Evolutionary conservation across 2,888 invertebrate genomes (phyloP), one percentile per base, ranked within the genome.

Genomic region (Thumatha senex): DNA sequence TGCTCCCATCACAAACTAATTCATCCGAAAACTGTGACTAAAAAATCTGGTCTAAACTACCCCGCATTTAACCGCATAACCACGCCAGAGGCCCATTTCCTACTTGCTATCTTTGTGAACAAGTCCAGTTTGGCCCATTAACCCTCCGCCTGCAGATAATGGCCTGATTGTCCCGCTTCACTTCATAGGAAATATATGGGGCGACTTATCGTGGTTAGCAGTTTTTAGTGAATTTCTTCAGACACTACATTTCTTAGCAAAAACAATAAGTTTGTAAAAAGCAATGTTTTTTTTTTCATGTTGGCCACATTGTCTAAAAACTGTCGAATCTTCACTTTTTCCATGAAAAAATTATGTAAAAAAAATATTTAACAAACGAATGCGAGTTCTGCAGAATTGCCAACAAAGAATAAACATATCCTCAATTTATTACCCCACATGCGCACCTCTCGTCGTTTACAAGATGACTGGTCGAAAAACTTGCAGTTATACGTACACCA

Each of bases 121-220:
- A 66, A 70, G 70, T 67, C 67, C 70, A 74, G 71, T 69, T 70
- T 76, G 74, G 71, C 70, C 82, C 82, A 82, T 84, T 84, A 83
- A 77, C 76, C 80, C 75, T 64, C 63, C 63, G 78, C 72, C 74
- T 78, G 78, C 65, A 78, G 78, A 80, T 83, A 82, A 83, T 79
- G 73, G 74, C 55, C 44, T 72, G 69, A 72, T 76, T 68, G 67
- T 70, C 61, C 65, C 74, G 78, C 65, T 64, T 70, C 64, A 65
- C 65, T 77, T 70, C 66, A 51, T 65, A 63, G 60, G 60, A 61
- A 72, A 74, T 71, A 66, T 67, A 67, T 66, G 70, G 63, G 54
- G 57, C 56, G 57, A 57, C 54, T 40, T 41, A 31, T 43, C 56
- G 40, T 30, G 29, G 40, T n/a, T n/a, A n/a, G n/a, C n/a, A n/a